Conservation (phyloP, 1,140 invertebrate genomes). For the Tetramorium parvispinum region DNA sequence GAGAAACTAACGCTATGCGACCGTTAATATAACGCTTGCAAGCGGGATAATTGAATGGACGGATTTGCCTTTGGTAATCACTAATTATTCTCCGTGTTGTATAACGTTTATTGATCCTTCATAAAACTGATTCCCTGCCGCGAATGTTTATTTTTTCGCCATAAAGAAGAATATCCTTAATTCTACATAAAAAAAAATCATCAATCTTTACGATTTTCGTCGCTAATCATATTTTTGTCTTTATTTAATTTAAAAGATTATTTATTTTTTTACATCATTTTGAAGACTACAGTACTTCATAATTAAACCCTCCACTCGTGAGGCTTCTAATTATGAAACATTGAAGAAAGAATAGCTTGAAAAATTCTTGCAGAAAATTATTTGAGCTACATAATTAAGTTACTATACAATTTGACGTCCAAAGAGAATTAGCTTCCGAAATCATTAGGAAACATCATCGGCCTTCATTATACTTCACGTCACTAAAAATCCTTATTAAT, state of each 20-base stretch:
- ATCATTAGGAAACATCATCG: background rate
- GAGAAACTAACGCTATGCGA: constrained; percentile 51
- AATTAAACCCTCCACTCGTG: background rate
- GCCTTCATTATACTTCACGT: background rate
- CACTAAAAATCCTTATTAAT: background rate
- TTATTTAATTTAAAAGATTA: background rate
- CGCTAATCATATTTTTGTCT: background rate
- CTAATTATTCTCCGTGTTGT: constrained; percentile 30
- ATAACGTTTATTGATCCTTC: background rate
- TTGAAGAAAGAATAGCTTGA: background rate
- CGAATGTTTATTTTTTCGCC: too few relatives aligned
- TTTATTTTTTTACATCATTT: background rate
- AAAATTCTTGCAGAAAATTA: background rate
- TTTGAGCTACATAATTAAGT: constrained; percentile 3
- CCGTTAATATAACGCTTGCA: constrained; percentile 36
- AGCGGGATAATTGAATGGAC: constrained; percentile 42
- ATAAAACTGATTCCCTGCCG: background rate
- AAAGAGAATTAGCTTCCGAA: background rate
- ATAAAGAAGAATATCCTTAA: background rate
- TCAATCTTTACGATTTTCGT: background rate
- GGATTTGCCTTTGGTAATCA: constrained; percentile 29
- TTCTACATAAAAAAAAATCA: background rate
- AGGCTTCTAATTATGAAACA: background rate
- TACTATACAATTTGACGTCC: background rate
- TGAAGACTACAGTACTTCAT: background rate